A percentile compares a stretch with the other conserved stretches of the same genome.
Conservation (phyloP, 2,797 vertebrate genomes). For the Eupleurogrammus muticus region DNA sequence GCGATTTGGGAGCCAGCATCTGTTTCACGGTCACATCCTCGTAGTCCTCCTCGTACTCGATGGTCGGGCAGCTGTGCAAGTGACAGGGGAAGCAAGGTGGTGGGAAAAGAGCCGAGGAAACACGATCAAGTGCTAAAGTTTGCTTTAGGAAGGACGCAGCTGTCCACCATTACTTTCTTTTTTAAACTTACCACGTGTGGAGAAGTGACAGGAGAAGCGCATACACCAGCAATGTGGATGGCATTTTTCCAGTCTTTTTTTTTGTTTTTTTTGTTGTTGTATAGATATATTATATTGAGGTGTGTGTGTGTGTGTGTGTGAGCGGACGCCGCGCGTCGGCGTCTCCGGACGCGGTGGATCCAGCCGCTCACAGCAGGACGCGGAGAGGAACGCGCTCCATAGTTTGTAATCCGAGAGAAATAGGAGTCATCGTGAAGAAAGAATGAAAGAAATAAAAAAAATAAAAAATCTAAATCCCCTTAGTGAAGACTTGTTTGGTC, state of each 20-base stretch:
- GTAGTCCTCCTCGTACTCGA: conserved; percentile 91
- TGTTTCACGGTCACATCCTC: conserved; percentile 92
- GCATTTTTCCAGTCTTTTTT: conserved; percentile 83
- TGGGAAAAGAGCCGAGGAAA: conserved; percentile 1
- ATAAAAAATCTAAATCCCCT: conserved; percentile 26
- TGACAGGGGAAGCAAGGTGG: conserved; percentile 19
- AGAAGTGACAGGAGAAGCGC: conserved; percentile 89
- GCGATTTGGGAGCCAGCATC: conserved; percentile 91
- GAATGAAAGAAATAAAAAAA: too few relatives aligned
- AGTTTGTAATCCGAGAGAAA: conserved; percentile 75
- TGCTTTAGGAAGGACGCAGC: background rate
- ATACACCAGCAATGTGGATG: conserved; percentile 81
- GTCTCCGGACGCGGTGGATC: conserved; percentile 55
- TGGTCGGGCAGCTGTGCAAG: conserved; percentile 82
- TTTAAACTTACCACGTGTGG: conserved; percentile 88
- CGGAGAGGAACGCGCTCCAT: conserved; percentile 33
- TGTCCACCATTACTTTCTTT: background rate
- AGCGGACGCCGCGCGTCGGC: conserved; percentile 48
- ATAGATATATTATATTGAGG: too few relatives aligned
- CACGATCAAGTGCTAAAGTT: conserved; percentile 41
- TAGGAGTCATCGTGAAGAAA: conserved; percentile 41
- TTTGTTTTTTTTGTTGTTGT: conserved; percentile 14
- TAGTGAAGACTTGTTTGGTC: background rate
- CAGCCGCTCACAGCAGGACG: conserved; percentile 43
- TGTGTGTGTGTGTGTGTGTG: too few relatives aligned